Conservation (phyloP, 53 echinoderm and acorn worm genomes). For the Echinometra lucunter region DNA sequence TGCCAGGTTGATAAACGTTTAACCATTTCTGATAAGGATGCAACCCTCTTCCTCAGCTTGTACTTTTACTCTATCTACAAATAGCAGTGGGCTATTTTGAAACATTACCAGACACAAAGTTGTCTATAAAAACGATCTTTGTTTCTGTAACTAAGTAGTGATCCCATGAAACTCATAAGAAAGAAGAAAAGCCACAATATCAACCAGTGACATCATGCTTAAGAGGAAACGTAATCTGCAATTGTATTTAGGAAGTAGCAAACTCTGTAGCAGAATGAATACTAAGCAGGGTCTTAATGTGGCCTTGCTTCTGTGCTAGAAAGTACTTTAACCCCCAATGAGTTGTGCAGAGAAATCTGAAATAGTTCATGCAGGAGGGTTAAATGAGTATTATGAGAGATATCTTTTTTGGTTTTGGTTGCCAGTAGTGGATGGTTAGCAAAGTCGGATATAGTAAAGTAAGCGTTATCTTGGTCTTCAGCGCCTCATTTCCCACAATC, state of each 20-base stretch:
- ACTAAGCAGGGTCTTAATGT: slow-evolving; percentile 51
- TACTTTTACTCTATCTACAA: slow-evolving; percentile 28
- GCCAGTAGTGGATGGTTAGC: slow-evolving; percentile 59
- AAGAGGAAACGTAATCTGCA: slow-evolving; percentile 68
- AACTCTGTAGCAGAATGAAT: slow-evolving; percentile 32
- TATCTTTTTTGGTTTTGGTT: slow-evolving; percentile 72
- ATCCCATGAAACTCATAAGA: slow-evolving; percentile 25
- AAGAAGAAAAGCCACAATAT: slow-evolving; percentile 38
- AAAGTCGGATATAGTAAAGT: slow-evolving; percentile 52
- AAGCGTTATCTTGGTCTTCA: slow-evolving; percentile 62
- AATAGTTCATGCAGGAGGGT: slow-evolving; percentile 66
- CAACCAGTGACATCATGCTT: slow-evolving; percentile 59
- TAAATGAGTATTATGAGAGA: slow-evolving; percentile 58
- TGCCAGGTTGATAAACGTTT: slow-evolving; percentile 29
- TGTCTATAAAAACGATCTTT: slow-evolving; percentile 40
- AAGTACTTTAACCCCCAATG: slow-evolving; percentile 66
- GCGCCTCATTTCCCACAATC: slow-evolving; percentile 50
- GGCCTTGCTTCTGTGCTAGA: slow-evolving; percentile 52
- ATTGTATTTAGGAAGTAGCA: slow-evolving; percentile 68
- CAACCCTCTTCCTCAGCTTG: neutral
- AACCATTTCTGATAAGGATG: slow-evolving; percentile 10
- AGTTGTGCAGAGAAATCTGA: slow-evolving; percentile 48
- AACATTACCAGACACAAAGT: slow-evolving; percentile 6
- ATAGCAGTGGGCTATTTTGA: neutral
- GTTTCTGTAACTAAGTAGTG: slow-evolving; percentile 32